Evolutionary conservation across 2,797 vertebrate species (phyloP), one percentile per base, ranked within the genome.

Genomic region (Hirundo rustica): DNA sequence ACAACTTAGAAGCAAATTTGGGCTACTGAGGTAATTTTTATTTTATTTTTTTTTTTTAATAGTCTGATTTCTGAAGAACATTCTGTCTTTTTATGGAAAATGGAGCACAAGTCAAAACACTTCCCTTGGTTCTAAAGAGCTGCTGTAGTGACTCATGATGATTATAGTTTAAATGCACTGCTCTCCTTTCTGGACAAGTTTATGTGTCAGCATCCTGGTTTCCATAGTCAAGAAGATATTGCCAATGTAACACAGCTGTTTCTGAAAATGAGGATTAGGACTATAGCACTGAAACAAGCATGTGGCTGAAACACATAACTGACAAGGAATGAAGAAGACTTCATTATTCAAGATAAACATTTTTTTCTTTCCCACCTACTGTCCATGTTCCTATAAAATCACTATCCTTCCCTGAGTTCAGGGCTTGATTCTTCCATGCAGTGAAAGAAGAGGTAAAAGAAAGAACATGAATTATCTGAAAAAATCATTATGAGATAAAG

Each of bases 111-210:
- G 38, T 85, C 40, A 66, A 67, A 85, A 85, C n/a, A 58, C 9
- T 66, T 79, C 27, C 27, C 13, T 88, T 79, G 17, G 21, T 76
- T 91, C 81, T 67, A 71, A 85, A 92, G 84, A 55, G 29, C 57
- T 94, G 12, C 60, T 78, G 27, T 61, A 75, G 40, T 87, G 71
- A 88, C 44, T 88, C 54, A 92, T 36, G 38, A 29, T 89, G 62
- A 70, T 74, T 95, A 73, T 32, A 89, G 71, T 62, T 82, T 92
- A 92, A 88, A 40, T 76, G 68, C 21, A 42, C 26, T 92, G 54
- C 29, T 92, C 50, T 93, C 19, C 29, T 92, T 94, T 90, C 61
- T 75, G 85, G 88, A 71, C 66, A 77, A 70, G 48, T 76, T 83
- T 80, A 26, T 83, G 36, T 83, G 70, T 60, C 53, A 92, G 54